A percentile compares a stretch with the other conserved stretches of the same genome.
Evolutionary conservation across 2,113 vertebrate genomes (phyloP).

Genomic region (Erinaceus europaeus): DNA sequence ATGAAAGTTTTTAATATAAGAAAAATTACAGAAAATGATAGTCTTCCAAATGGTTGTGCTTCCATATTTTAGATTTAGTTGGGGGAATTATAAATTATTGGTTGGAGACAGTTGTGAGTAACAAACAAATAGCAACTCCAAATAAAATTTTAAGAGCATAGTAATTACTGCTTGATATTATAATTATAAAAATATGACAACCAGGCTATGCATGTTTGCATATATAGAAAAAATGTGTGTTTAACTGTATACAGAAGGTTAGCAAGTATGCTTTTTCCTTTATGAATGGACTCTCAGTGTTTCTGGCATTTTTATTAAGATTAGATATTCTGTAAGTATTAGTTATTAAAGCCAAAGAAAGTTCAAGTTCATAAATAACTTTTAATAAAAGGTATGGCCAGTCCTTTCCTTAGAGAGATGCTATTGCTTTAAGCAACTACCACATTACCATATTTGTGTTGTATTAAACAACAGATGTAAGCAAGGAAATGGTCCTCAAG

Average conservation of each 20-base stretch:
- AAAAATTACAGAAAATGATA: not conserved
- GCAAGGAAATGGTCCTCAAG: slow-evolving; percentile 42
- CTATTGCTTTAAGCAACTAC: not conserved
- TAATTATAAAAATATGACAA: slow-evolving; percentile 44
- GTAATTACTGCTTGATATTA: slow-evolving; percentile 27
- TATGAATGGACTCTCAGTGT: not conserved
- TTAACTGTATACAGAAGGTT: not conserved
- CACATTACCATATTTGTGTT: slow-evolving; percentile 2
- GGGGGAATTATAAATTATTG: slow-evolving; percentile 1
- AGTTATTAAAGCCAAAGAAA: slow-evolving; percentile 26
- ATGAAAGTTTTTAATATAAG: slow-evolving; percentile 1
- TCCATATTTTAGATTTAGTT: slow-evolving; percentile 29
- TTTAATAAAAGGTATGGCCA: not conserved
- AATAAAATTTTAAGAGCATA: slow-evolving; percentile 30
- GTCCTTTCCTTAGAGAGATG: not conserved
- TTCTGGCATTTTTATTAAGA: slow-evolving; percentile 45
- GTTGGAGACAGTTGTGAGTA: not conserved
- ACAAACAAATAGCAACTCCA: not conserved
- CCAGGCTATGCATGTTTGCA: not conserved
- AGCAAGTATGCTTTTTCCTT: not conserved
- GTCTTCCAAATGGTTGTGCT: not conserved
- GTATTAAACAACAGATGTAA: slow-evolving; percentile 47
- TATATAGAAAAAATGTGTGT: not conserved
- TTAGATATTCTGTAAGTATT: slow-evolving; percentile 31
- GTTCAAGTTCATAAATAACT: not conserved